These are phyloP conservation scores for Acrossocheilus fasciatus DNA, from an alignment of 2,797 vertebrate genomes.

Conservation along the genomic window DNA sequence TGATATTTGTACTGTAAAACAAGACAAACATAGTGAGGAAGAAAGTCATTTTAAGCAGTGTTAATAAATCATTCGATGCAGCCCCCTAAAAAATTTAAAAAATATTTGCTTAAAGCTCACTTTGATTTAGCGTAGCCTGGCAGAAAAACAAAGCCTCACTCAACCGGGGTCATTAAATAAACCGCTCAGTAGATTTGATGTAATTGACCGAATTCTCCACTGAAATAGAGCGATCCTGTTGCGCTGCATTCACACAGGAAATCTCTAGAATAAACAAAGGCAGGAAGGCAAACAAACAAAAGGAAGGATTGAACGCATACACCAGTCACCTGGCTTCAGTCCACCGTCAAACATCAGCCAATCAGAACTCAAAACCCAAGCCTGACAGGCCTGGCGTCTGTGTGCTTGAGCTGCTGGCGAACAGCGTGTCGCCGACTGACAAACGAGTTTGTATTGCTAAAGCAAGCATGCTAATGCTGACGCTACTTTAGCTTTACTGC, in stretches of 20 bases:
- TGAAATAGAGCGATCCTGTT: conserved; percentile 59
- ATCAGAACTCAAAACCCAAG: conserved; percentile 47
- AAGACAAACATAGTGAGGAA: neutral
- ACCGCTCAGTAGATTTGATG: conserved; percentile 27
- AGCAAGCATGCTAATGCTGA: conserved; percentile 69
- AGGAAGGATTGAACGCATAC: conserved; percentile 66
- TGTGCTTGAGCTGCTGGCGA: conserved; percentile 66
- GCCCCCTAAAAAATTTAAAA: accelerated
- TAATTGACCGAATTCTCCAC: conserved; percentile 31
- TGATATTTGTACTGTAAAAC: neutral
- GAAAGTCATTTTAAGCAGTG: neutral
- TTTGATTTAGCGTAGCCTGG: neutral
- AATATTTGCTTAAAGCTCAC: neutral
- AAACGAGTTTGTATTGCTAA: conserved; percentile 70
- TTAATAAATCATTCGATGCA: neutral
- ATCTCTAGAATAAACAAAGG: conserved; percentile 75
- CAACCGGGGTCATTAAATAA: conserved; percentile 56
- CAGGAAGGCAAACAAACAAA: conserved; percentile 77
- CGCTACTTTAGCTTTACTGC: conserved; percentile 46
- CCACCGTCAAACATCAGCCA: conserved; percentile 65
- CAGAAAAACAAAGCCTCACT: conserved; percentile 12
- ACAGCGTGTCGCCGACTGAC: conserved; percentile 63
- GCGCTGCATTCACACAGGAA: conserved; percentile 71
- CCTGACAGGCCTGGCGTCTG: conserved; percentile 61
- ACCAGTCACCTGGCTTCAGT: conserved; percentile 52